Evolutionary conservation across 92 coral and sea anemone genomes (phyloP).

Genomic region (Metridium senile): DNA sequence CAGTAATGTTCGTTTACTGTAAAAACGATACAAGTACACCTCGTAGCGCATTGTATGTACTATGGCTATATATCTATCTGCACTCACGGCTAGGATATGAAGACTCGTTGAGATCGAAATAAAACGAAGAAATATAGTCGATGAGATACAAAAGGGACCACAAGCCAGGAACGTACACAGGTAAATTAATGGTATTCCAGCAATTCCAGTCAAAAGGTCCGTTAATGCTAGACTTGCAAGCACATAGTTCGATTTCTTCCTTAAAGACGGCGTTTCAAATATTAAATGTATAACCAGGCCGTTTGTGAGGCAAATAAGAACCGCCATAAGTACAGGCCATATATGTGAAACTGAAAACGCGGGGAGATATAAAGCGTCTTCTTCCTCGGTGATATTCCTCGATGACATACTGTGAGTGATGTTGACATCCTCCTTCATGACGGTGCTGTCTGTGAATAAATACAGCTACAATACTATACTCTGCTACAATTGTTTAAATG

Average conservation of each 20-base stretch:
- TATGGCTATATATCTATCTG: constrained; percentile 19
- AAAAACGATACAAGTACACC: background rate
- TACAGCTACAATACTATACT: too few species aligned
- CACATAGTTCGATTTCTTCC: constrained; percentile 34
- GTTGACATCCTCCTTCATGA: background rate
- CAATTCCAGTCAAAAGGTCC: constrained; percentile 38
- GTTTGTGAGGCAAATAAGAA: constrained; percentile 12
- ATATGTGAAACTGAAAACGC: background rate
- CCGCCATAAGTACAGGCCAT: constrained; percentile 5
- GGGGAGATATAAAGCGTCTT: background rate
- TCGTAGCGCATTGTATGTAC: constrained; percentile 23
- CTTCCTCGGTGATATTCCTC: background rate
- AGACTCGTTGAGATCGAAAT: constrained; percentile 19
- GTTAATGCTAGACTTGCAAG: constrained; percentile 29
- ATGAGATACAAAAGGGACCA: constrained; percentile 5
- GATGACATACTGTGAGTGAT: background rate
- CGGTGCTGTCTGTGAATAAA: too few species aligned
- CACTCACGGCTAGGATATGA: constrained; percentile 12
- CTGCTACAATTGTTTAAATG: too few species aligned
- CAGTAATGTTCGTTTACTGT: background rate
- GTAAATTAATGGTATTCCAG: constrained; percentile 13
- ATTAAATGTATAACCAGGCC: constrained; percentile 5
- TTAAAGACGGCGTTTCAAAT: constrained; percentile 10
- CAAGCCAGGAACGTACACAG: constrained; percentile 3
- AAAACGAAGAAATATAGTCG: constrained; percentile 16